Evolutionary conservation across 2,888 invertebrate species (phyloP).

Genomic region (Leptinotarsa juncta): DNA sequence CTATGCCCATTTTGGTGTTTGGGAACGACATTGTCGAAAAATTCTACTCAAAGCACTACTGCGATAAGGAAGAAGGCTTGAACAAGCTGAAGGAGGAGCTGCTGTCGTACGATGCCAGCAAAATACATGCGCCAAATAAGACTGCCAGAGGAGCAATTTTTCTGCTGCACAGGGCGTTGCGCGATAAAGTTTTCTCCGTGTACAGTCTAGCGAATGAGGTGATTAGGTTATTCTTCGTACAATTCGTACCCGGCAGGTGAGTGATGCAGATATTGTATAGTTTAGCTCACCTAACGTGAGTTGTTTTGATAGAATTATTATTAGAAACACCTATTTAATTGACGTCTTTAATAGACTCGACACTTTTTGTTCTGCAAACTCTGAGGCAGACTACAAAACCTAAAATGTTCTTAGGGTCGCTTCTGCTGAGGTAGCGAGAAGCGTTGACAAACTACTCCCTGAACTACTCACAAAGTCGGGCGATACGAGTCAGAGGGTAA

Average conservation of each 20-base stretch:
- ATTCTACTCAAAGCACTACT: conserved; percentile 89
- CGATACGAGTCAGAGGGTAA: conserved; percentile 87
- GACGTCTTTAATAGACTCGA: too few species aligned
- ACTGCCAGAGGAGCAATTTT: conserved; percentile 85
- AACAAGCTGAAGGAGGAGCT: conserved; percentile 73
- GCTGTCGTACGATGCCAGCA: conserved; percentile 64
- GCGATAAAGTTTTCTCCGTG: conserved; percentile 91
- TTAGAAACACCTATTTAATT: too few species aligned
- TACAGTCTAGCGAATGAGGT: conserved; percentile 88
- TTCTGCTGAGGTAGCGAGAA: conserved; percentile 83
- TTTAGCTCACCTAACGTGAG: not conserved
- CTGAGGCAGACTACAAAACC: too few species aligned
- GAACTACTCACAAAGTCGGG: conserved; percentile 88
- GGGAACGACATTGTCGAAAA: conserved; percentile 91
- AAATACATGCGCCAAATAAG: conserved; percentile 76
- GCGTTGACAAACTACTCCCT: conserved; percentile 85
- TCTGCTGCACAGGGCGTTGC: conserved; percentile 81
- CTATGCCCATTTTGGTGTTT: conserved; percentile 90
- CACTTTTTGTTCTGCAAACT: too few species aligned
- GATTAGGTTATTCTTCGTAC: conserved; percentile 81
- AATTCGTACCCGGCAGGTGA: conserved; percentile 85
- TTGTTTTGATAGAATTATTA: not conserved
- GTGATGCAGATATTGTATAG: conserved; percentile 1
- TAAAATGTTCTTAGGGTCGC: conserved; percentile 73
- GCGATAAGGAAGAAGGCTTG: conserved; percentile 91